Conservation (phyloP, 2,113 vertebrate genomes). For the Rana temporaria region DNA sequence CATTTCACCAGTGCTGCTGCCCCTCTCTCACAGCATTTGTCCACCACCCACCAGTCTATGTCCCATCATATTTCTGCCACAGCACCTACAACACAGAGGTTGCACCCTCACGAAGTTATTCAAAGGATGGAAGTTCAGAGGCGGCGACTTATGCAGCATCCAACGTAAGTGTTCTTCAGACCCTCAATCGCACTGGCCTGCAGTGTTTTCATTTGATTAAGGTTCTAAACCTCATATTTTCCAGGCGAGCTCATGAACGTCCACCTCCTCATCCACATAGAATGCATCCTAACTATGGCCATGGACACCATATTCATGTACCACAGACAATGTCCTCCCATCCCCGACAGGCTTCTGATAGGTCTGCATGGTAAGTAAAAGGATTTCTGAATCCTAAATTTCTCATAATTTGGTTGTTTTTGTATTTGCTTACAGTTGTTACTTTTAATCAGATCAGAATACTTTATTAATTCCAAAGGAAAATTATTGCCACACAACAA, state of each 20-base stretch:
- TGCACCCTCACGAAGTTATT: conserved; percentile 95
- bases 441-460: too few relatives aligned
- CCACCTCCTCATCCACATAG: conserved; percentile 96
- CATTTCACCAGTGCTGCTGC: conserved; percentile 81
- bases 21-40: conserved; percentile 88
- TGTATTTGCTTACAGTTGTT: too few relatives aligned
- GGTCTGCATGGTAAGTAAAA: conserved; percentile 91
- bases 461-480: too few relatives aligned
- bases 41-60: conserved; percentile 87
- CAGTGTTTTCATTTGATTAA: not conserved
- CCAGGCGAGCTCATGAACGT: conserved; percentile 93
- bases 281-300: conserved; percentile 99
- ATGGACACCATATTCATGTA: conserved; percentile 98
- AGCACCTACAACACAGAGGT: conserved; percentile 86
- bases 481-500: too few relatives aligned
- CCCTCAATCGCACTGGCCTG: not conserved
- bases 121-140: conserved; percentile 97
- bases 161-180: conserved; percentile 81
- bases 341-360: conserved; percentile 92
- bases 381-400: not conserved
- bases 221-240: conserved; percentile 43
- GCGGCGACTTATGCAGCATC: conserved; percentile 96
- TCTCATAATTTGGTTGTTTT: too few relatives aligned
- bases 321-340: conserved; percentile 99
- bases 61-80: conserved; percentile 90